Evolutionary conservation across 2,797 vertebrate genomes (phyloP).

Genomic region (Esox lucius): DNA sequence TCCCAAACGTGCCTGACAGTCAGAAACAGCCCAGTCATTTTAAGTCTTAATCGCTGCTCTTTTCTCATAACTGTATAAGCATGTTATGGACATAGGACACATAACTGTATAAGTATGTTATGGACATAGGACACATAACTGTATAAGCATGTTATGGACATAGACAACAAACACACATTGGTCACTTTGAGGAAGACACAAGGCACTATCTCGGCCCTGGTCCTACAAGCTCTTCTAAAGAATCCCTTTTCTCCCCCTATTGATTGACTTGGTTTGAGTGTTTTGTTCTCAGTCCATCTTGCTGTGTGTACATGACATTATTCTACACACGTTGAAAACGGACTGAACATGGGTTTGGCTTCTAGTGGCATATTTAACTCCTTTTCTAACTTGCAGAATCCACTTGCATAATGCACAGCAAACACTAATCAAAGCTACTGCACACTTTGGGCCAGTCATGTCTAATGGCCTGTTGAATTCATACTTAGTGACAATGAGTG

Average conservation of each 20-base stretch:
- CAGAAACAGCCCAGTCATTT: neutral
- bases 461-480: too few relatives aligned
- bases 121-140: neutral
- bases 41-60: conserved; percentile 15
- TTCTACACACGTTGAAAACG: conserved; percentile 6
- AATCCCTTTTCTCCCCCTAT: conserved; percentile 7
- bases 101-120: neutral
- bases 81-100: neutral
- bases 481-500: too few relatives aligned
- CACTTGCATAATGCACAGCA: neutral
- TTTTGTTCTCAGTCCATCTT: neutral
- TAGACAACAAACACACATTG: neutral
- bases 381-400: neutral
- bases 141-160: neutral
- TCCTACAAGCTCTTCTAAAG: conserved; percentile 10
- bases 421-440: neutral
- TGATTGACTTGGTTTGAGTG: neutral
- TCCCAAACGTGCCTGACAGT: neutral
- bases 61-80: neutral
- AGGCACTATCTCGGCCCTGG: neutral
- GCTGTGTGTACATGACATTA: neutral
- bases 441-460: too few relatives aligned
- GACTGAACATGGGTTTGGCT: neutral
- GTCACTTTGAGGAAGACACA: neutral
- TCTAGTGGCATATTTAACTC: neutral